Base-by-base conservation (phyloP, 2,888 invertebrate genomes). In the Drosophila subsilvestris region DNA sequence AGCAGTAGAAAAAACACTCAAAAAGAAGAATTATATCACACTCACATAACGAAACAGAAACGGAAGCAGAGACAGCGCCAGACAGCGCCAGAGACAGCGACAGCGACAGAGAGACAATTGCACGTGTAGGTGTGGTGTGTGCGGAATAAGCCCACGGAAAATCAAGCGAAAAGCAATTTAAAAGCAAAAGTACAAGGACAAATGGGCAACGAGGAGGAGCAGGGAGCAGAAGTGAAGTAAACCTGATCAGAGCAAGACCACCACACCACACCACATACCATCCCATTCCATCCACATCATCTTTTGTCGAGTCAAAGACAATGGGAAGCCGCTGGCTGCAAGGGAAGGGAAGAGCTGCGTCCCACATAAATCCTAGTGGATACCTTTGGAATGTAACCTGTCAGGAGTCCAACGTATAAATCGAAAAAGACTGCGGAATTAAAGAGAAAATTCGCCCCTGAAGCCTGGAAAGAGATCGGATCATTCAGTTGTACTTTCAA, bases 121-220 rank as follows among this genome's bases (percentile, higher is more conserved):
- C 37, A 37, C 14, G 37, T 37, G 37, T 5, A n/a, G 5, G 45
- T 27, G 51, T 43, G 58, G 53, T 54, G 56, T 27, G 58, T 60
- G 53, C 63, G 68, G 42, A 63, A 79, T 69, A 69, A 70, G 67
- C 73, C 61, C 59, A 77, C 53, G 66, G 67, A 66, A 61, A 68
- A 63, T 72, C 74, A 74, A 76, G 68, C 76, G 75, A 81, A 81
- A 81, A 85, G 79, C 81, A 85, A 82, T 85, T 81, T 81, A 70
- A 81, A 78, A 76, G 70, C 79, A 70, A 81, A 79, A 76, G 70
- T 67, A 63, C 79, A 81, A 85, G 78, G 80, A 79, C 78, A 81
- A 81, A 82, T 85, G 79, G 83, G 79, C 71, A 18, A 1, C 29
- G 12, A 12, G 12, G 6, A n/a, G 37, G 12, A 32, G 32, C 32